Evolutionary conservation across 2,888 invertebrate species (phyloP).

Genomic region (Halictus quadricinctus): DNA sequence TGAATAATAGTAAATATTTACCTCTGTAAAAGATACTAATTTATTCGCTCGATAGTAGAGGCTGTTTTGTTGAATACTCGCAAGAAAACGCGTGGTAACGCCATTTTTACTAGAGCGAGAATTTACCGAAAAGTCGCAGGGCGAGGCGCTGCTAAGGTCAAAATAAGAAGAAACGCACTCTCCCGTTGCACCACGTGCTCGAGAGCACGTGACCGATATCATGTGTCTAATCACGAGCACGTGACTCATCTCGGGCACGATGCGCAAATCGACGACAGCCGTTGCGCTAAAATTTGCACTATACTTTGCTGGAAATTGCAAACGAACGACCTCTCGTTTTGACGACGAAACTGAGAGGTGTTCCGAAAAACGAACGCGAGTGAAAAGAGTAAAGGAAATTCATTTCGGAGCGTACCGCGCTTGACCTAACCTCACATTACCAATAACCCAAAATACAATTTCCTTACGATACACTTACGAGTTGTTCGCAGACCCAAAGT

Average conservation of each 20-base stretch:
- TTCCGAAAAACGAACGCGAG: neutral
- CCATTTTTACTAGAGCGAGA: neutral
- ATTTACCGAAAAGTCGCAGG: neutral
- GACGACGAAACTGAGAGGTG: neutral
- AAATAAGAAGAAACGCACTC: neutral
- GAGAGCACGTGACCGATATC: neutral
- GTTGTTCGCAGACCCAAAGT: neutral
- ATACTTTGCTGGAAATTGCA: neutral
- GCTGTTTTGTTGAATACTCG: too few species aligned
- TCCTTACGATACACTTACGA: constrained; percentile 10
- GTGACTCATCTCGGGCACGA: neutral
- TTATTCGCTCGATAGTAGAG: too few species aligned
- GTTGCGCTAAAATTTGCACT: neutral
- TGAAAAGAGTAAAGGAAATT: neutral
- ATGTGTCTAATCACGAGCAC: neutral
- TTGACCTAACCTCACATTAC: neutral
- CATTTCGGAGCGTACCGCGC: neutral
- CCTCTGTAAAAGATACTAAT: neutral
- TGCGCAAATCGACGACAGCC: neutral
- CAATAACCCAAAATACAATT: neutral
- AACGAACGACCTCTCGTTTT: neutral
- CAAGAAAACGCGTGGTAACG: too few species aligned
- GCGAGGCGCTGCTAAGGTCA: neutral
- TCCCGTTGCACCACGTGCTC: neutral
- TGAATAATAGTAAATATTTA: neutral